phyloP scores from a whole-genome alignment of 1,140 invertebrate species.

The Calephelis virginiensis region DNA sequence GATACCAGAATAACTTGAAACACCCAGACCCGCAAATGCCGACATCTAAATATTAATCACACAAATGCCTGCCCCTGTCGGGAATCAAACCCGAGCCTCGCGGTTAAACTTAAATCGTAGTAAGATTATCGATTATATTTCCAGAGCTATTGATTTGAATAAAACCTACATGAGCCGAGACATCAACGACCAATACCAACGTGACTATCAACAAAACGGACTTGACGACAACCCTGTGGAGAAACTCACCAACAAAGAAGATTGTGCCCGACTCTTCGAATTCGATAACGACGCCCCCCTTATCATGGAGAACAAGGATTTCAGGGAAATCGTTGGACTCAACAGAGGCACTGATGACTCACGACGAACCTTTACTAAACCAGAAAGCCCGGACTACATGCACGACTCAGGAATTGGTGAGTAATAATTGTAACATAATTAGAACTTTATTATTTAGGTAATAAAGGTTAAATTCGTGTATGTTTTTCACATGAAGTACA shows the following conservation, averaged over 20 bases:
- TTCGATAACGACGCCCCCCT: constrained; percentile 72
- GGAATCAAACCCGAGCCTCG: too few relatives aligned
- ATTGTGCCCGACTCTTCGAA: constrained; percentile 73
- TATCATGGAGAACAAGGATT: constrained; percentile 69
- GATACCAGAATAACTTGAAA: too few relatives aligned
- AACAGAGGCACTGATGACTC: constrained; percentile 68
- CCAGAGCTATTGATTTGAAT: constrained; percentile 74
- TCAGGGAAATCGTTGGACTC: constrained; percentile 62
- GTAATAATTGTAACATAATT: constrained; percentile 5
- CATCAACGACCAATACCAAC: constrained; percentile 53
- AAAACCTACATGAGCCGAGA: constrained; percentile 62
- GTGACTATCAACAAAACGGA: constrained; percentile 53
- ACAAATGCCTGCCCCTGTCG: too few relatives aligned
- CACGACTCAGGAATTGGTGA: constrained; percentile 77
- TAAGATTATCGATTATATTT: constrained; percentile 28
- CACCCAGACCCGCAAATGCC: too few relatives aligned
- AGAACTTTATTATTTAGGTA: too few relatives aligned
- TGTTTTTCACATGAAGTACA: too few relatives aligned
- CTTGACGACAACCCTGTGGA: constrained; percentile 69
- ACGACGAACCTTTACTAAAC: constrained; percentile 65
- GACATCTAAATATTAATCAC: too few relatives aligned
- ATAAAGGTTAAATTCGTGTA: too few relatives aligned
- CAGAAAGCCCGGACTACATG: constrained; percentile 76
- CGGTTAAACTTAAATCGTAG: too few relatives aligned
- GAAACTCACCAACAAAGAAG: constrained; percentile 69